These are phyloP conservation scores for Propithecus deckenii DNA, from an alignment of 2,797 vertebrate genomes.

Conservation along the genomic window DNA sequence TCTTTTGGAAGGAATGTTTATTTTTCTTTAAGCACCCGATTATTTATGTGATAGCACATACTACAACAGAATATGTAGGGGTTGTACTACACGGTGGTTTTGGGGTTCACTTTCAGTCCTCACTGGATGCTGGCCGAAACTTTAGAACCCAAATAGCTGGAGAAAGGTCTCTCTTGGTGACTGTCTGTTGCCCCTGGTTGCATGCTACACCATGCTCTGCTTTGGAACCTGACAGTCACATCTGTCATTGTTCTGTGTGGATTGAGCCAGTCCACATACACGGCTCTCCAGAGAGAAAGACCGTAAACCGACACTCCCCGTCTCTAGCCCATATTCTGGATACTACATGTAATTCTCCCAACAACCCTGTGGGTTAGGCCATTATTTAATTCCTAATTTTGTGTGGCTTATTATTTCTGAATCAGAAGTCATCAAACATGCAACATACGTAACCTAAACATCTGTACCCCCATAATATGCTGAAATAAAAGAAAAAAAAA, in stretches of 20 bases:
- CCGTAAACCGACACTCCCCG: neutral
- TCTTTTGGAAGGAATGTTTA: neutral
- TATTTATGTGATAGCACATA: neutral
- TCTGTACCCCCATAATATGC: too few species aligned
- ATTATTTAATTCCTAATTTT: slow-evolving; percentile 1
- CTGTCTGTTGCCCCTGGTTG: neutral
- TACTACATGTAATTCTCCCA: neutral
- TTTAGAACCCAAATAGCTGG: neutral
- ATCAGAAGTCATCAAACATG: neutral
- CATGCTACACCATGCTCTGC: neutral
- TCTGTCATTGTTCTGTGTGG: neutral
- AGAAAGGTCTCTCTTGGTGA: neutral
- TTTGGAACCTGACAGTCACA: neutral
- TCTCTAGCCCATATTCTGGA: neutral
- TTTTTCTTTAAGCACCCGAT: neutral
- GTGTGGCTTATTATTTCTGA: slow-evolving; percentile 35
- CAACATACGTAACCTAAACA: too few species aligned
- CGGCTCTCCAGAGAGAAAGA: neutral
- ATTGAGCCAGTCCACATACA: neutral
- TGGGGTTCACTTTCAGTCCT: neutral
- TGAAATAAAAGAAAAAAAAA: neutral
- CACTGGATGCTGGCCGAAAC: neutral
- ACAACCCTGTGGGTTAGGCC: neutral
- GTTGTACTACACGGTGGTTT: neutral
- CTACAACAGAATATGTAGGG: neutral